Evolutionary conservation across 2,888 invertebrate species (phyloP), one percentile per base, ranked within the genome.

Genomic region (Polymixis lichenea): DNA sequence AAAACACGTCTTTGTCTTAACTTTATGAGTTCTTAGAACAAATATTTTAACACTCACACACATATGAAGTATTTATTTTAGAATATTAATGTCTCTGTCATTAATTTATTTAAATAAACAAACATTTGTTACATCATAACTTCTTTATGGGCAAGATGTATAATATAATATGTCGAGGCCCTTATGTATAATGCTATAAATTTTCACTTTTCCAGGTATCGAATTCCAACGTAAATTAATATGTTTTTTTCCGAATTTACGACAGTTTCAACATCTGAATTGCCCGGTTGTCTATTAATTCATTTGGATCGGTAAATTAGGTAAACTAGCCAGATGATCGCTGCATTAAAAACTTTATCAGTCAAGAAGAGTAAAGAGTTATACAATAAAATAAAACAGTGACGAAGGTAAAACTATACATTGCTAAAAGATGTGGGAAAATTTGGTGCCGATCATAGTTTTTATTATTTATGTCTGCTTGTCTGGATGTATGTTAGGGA

Each of bases 41-140:
- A 72, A 78, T 74, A 83, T 70, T 64, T 72, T 69, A 55, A 69
- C 49, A 61, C 55, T 53, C 60, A 58, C 43, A 58, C 60, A 62
- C 43, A 58, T 60, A 55, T 62, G 13, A 70, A 75, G 49, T 74
- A 75, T 84, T 75, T 72, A 58, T 61, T 67, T 62, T 11, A 38
- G 75, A 82, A 82, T 82, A 75, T 74, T 66, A 85, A 85, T 77
- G 32, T 28, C 2, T 62, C 8, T n/a, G n/a, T n/a, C n/a, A n/a
- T 68, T 85, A 79, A 84, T 82, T 73, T 74, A 80, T 77, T 72
- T 69, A 74, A 80, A 71, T 84, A 80, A 75, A 82, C 70, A 79
- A 73, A 82, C 55, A 82, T 75, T 25, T 66, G 79, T 83, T 83
- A 53, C 83, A 46, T 79, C 66, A 85, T 68, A 56, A 61, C 13